phyloP scores from a whole-genome alignment of 2,797 vertebrate genomes.

The Neopelma chrysocephalum region DNA sequence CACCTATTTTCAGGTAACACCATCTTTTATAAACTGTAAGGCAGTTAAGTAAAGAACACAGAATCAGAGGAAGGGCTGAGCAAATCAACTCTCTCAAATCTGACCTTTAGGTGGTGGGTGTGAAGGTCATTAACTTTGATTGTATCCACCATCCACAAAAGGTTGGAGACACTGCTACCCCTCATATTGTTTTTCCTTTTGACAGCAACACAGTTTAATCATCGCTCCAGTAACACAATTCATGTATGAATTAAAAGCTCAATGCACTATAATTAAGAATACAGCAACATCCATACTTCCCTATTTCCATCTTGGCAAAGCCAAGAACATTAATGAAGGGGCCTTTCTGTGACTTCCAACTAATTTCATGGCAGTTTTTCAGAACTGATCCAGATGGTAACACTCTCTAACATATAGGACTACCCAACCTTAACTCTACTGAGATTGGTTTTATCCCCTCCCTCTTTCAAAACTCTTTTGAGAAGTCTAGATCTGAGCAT shows the following conservation, averaged over 20 bases:
- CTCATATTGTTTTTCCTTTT: neutral
- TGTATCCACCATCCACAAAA: neutral
- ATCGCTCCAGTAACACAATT: neutral
- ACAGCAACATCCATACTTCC: neutral
- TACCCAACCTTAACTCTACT: neutral
- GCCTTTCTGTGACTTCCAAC: neutral
- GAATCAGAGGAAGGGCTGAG: neutral
- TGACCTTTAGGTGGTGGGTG: neutral
- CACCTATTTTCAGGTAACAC: neutral
- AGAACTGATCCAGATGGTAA: neutral
- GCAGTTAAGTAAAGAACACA: neutral
- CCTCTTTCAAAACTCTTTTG: neutral
- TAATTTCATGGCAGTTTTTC: neutral
- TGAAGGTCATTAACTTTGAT: neutral
- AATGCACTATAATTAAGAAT: neutral
- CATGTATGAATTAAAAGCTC: neutral
- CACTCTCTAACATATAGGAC: neutral
- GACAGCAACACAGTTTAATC: neutral
- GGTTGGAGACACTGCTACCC: neutral
- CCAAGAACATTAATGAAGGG: neutral
- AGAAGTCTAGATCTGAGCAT: neutral
- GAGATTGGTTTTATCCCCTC: neutral
- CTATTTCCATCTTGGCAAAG: neutral
- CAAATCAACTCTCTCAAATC: neutral
- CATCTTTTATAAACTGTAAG: neutral